Base-by-base conservation (phyloP, 2,797 vertebrate genomes). In the Brachymystax lenok region DNA sequence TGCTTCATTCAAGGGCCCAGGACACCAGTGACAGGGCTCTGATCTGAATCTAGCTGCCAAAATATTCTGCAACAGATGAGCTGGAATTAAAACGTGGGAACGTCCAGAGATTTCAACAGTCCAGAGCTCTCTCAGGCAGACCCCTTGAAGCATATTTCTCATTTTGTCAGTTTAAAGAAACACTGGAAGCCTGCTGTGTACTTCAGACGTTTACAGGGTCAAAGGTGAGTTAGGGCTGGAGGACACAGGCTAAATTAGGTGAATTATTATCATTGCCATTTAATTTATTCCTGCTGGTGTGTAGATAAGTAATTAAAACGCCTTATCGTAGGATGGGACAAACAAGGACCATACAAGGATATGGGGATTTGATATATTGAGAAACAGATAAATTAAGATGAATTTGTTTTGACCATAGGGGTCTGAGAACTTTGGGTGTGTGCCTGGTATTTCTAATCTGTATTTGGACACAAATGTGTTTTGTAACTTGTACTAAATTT, bases 21-120 rank as follows among this genome's bases (percentile, higher is more conserved):
- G 5, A 2, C 61, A 68, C 46, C 63, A 74, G 72, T 74, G 28
- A 14, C 35, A 69, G 16, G 33, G 56, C 16, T 59, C 52, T 74
- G 71, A 84, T 79, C 27, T 67, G 4, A 84, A 77, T 79, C 70
- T 77, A 6, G 27, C 74, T 82, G 52, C 79, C 79, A 86, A 88
- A 88, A 83, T 74, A 82, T 82, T 84, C 78, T 71, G 70, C 77
- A 85, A 82, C 76, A 84, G 75, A 84, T 73, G 68, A 79, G 63
- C 78, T 84, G 78, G 86, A 83, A 78, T 83, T 79, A 76, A 82
- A 82, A 86, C 86, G 82, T 91, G 91, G 82, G 81, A 93, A 91
- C 82, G 78, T 83, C 83, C 83, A 33, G 82, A 72, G 73, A 80
- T 79, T 82, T 46, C 40, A 87, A 83, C 84, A 86, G 51, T 77